Evolutionary conservation across 2,888 invertebrate species (phyloP).

Genomic region (Syritta pipiens): DNA sequence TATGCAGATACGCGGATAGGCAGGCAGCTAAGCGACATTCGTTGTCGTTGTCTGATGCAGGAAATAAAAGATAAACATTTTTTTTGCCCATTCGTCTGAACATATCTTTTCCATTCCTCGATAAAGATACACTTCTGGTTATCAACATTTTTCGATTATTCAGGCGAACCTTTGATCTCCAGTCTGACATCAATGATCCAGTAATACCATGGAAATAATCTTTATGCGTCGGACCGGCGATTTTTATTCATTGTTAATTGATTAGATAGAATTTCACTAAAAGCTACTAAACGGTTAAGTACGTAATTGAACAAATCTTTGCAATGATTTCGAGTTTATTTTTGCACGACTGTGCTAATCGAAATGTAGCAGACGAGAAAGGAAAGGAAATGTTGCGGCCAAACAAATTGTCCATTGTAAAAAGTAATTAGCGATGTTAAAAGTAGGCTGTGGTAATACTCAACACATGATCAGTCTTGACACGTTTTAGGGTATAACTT

Average conservation of each 20-base stretch:
- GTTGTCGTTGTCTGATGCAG: neutral
- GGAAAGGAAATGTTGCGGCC: neutral
- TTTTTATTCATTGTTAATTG: neutral
- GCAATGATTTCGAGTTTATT: neutral
- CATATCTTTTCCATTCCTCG: neutral
- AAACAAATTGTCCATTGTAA: no score
- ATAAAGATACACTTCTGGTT: neutral
- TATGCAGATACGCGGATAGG: neutral
- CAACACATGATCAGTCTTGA: neutral
- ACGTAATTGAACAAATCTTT: neutral
- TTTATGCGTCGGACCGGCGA: neutral
- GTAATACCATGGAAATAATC: neutral
- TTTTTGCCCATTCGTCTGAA: neutral
- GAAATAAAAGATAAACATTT: neutral
- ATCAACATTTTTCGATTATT: neutral
- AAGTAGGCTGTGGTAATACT: neutral
- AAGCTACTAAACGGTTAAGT: neutral
- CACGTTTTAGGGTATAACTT: no score
- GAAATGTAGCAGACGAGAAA: neutral
- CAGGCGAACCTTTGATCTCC: neutral
- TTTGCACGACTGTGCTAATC: constrained; percentile 12
- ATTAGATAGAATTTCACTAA: constrained; percentile 3
- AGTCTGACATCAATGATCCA: neutral
- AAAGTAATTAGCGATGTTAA: constrained; percentile 4
- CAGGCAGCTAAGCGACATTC: neutral